phyloP scores from a whole-genome alignment of 1,140 invertebrate species.

The Oscheius sp. region DNA sequence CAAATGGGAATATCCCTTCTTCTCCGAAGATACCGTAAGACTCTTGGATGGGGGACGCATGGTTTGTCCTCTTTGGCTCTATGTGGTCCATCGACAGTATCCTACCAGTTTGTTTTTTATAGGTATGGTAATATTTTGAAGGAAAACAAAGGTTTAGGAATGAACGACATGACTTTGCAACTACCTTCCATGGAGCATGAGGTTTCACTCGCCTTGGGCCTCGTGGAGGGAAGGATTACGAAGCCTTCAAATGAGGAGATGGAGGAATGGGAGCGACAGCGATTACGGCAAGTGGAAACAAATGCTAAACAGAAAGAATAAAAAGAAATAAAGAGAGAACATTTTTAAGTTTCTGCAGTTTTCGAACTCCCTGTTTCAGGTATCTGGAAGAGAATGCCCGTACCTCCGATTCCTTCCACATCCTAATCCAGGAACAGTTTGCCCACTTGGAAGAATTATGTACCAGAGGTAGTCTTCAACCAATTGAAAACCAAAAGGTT shows the following conservation, averaged over 20 bases:
- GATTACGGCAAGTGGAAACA: conserved; percentile 61
- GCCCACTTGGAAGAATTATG: conserved; percentile 8
- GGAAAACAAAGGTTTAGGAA: not conserved
- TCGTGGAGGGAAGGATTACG: conserved; percentile 68
- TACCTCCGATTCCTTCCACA: not conserved
- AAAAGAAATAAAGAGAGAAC: no score
- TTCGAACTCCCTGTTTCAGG: no score
- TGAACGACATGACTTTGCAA: not conserved
- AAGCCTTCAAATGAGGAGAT: conserved; percentile 71
- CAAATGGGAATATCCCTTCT: conserved; percentile 61
- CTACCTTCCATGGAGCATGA: conserved; percentile 64
- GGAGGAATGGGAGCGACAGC: conserved; percentile 68
- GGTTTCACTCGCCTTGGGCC: conserved; percentile 70
- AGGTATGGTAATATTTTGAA: conserved; percentile 62
- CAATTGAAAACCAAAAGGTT: no score
- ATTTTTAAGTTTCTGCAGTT: no score
- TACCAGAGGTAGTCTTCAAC: conserved; percentile 1
- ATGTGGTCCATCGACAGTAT: conserved; percentile 75
- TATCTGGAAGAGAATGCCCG: not conserved
- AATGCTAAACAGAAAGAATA: not conserved
- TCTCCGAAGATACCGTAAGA: conserved; percentile 53
- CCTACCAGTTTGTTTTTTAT: conserved; percentile 74
- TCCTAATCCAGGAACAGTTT: conserved; percentile 2
- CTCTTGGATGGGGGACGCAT: conserved; percentile 72
- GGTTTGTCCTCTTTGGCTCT: conserved; percentile 80